Base-by-base conservation (phyloP, 1,140 invertebrate genomes). In the Ceratoteleas bidentatus region DNA sequence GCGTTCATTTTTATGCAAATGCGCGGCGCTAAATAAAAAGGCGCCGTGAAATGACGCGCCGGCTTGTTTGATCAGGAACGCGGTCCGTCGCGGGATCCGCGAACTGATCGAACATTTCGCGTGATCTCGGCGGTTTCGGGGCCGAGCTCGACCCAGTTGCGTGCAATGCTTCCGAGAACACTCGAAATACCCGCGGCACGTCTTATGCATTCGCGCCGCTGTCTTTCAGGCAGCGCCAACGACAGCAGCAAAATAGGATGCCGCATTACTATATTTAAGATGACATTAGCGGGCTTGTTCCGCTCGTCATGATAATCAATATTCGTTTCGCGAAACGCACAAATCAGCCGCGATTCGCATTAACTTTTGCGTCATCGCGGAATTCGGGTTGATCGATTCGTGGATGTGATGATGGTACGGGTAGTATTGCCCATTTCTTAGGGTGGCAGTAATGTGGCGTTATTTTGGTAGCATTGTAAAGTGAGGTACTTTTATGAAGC, bases 191-290 rank as follows among this genome's bases (percentile, higher is more conserved):
- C 60, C 49, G 61, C 50, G 32, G 7, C 52, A 6, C 65, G 52
- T 77, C 65, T 70, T 70, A 33, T 60, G 61, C 61, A 57, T 64
- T 69, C 52, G 50, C 50, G 9, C 7, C 53, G 53, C 45, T 65
- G 61, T 66, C 54, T 61, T 65, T 58, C 72, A 45, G 40, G 47
- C 40, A 16, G 43, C 56, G 58, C 38, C 58, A 64, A 50, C 62
- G 38, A 64, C 54, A 61, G 13, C 8, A 50, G 49, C 8, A 61
- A 72, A 72, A 72, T 72, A 34, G 56, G 49, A 70, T 70, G 6
- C 16, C 24, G 57, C 68, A 70, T 61, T 61, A 65, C 58, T 56
- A 73, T 54, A 73, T 73, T 62, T 69, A 69, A 69, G 65, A 69
- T 50, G 65, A 69, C 50, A 58, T 69, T 69, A 69, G 49, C 54